Evolutionary conservation across 2,113 vertebrate species (phyloP).

Genomic region (Reinhardtius hippoglossoides): DNA sequence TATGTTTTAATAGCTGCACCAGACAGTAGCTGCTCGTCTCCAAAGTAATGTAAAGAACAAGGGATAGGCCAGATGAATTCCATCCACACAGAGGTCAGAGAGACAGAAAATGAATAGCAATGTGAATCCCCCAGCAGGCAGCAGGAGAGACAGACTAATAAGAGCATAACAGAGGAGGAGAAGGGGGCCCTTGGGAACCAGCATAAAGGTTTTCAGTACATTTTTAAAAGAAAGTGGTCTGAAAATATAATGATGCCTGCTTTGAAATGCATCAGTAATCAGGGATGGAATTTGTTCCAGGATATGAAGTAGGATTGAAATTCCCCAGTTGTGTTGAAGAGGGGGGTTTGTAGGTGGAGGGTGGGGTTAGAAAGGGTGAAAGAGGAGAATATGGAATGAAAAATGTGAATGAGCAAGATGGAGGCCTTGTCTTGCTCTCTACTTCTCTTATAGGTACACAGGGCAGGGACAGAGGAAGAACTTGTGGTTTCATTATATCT

Average conservation of each 20-base stretch:
- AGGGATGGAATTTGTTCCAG: slow-evolving; percentile 83
- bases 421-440: slow-evolving; percentile 49
- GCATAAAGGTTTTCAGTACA: slow-evolving; percentile 91
- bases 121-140: slow-evolving; percentile 91
- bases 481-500: slow-evolving; percentile 59
- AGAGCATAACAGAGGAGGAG: slow-evolving; percentile 92
- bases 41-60: slow-evolving; percentile 77
- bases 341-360: slow-evolving; percentile 52
- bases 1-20: slow-evolving; percentile 89
- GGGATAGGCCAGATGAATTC: slow-evolving; percentile 89
- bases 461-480: slow-evolving; percentile 68
- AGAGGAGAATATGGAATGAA: slow-evolving; percentile 77
- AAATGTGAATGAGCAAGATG: slow-evolving; percentile 44
- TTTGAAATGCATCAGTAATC: slow-evolving; percentile 93
- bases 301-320: slow-evolving; percentile 77
- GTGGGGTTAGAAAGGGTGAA: slow-evolving; percentile 49
- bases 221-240: slow-evolving; percentile 91
- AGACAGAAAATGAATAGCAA: slow-evolving; percentile 93
- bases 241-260: slow-evolving; percentile 93
- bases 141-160: slow-evolving; percentile 92
- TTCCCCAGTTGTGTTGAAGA: slow-evolving; percentile 71
- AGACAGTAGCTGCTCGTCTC: slow-evolving; percentile 78
- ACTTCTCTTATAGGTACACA: slow-evolving; percentile 76
- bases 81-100: slow-evolving; percentile 91
- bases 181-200: slow-evolving; percentile 89